phyloP scores from a whole-genome alignment of 1,140 invertebrate species.

The Aphaenogaster rudis region DNA sequence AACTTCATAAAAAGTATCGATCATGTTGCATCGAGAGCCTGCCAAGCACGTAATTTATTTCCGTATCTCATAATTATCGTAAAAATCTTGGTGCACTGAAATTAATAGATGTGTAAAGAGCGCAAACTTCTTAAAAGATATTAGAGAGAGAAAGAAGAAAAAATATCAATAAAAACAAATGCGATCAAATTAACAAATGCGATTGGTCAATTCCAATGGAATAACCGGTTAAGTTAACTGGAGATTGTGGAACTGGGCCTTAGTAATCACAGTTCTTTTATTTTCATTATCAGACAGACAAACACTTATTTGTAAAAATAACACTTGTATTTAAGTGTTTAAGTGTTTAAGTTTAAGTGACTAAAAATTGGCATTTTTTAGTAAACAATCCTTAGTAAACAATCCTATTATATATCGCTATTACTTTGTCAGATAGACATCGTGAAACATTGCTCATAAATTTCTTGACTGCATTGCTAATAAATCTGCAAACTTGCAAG shows the following conservation, averaged over 20 bases:
- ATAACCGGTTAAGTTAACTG: too few species aligned
- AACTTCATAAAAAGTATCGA: slow-evolving; percentile 30
- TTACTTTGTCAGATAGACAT: not conserved
- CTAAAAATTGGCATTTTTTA: not conserved
- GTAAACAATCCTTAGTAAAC: not conserved
- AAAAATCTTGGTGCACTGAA: not conserved
- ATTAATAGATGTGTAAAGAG: not conserved
- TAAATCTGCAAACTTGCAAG: slow-evolving; percentile 11
- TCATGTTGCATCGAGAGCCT: not conserved
- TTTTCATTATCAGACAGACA: not conserved
- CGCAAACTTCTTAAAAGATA: not conserved
- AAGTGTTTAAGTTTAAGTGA: not conserved
- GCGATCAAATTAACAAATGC: too few species aligned
- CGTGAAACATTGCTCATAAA: not conserved
- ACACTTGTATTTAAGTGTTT: too few species aligned
- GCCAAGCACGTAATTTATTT: not conserved
- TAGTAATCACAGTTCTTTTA: not conserved
- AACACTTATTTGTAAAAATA: not conserved
- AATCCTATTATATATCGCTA: not conserved
- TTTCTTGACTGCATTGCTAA: not conserved
- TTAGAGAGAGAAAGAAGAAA: not conserved
- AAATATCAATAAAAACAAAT: not conserved
- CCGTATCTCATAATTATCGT: not conserved
- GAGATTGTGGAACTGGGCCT: too few species aligned
- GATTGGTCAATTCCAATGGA: too few species aligned